Percentiles rank a stretch among this genome's conserved stretches.
phyloP scores from a whole-genome alignment of 1,140 invertebrate species.

The Drosophila lacteicornis region DNA sequence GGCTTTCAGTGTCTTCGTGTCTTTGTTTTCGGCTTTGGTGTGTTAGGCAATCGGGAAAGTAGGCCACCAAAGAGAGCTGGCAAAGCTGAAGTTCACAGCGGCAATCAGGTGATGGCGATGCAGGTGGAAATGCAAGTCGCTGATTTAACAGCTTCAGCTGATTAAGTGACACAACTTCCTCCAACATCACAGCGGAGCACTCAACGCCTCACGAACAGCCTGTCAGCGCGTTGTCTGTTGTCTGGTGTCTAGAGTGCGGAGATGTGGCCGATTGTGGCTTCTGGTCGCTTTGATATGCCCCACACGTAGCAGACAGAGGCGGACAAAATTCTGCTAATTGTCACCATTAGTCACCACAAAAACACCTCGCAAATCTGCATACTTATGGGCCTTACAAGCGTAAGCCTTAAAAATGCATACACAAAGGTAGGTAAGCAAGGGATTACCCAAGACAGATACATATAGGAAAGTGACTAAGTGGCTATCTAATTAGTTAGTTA shows the following conservation, averaged over 20 bases:
- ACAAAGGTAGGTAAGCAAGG: not conserved
- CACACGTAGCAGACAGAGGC: constrained; percentile 54
- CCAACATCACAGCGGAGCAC: constrained; percentile 5
- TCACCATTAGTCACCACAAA: constrained; percentile 68
- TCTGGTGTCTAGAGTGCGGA: constrained; percentile 25
- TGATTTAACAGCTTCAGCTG: constrained; percentile 9
- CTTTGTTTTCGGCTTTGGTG: constrained; percentile 11
- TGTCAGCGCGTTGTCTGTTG: constrained; percentile 25
- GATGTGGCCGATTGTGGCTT: constrained; percentile 22
- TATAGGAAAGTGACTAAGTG: too few species aligned
- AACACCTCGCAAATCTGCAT: not conserved
- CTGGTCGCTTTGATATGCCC: constrained; percentile 49
- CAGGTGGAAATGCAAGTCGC: not conserved
- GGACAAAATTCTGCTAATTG: constrained; percentile 72
- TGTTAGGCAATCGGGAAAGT: constrained; percentile 11
- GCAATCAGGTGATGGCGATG: constrained; percentile 4
- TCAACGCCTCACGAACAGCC: constrained; percentile 15
- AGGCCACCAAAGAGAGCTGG: not conserved
- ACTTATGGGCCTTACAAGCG: not conserved
- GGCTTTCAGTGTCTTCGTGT: constrained; percentile 11
- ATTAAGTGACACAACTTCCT: constrained; percentile 17
- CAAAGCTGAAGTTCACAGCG: constrained; percentile 28
- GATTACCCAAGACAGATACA: not conserved
- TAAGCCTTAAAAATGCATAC: not conserved
- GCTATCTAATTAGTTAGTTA: constrained; percentile 1